phyloP scores from a whole-genome alignment of 1,140 invertebrate genomes.

The Streblospio benedicti region DNA sequence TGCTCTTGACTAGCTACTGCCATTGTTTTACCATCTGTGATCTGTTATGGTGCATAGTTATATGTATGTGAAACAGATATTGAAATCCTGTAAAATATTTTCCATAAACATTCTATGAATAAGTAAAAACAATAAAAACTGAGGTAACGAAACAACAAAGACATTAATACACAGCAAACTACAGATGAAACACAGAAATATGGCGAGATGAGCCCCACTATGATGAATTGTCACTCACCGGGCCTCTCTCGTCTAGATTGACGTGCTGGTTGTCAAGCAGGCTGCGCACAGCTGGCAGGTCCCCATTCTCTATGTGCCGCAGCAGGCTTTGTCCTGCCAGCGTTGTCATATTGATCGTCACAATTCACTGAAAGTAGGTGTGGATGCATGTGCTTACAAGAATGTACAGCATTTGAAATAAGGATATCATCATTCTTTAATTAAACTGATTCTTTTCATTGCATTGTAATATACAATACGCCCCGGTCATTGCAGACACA shows the following conservation, averaged over 20 bases:
- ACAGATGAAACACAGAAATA: not conserved
- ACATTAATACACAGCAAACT: slow-evolving; percentile 1
- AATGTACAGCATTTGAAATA: no score
- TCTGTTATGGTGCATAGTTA: no score
- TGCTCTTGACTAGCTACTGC: no score
- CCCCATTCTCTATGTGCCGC: slow-evolving; percentile 32
- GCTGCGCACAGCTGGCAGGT: slow-evolving; percentile 27
- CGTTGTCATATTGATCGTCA: not conserved
- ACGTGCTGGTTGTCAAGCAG: slow-evolving; percentile 36
- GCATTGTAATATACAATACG: no score
- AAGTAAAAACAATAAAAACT: slow-evolving; percentile 16
- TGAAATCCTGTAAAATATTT: no score
- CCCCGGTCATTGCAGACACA: no score
- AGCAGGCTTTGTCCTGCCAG: slow-evolving; percentile 31
- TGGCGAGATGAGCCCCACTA: not conserved
- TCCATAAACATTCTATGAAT: slow-evolving; percentile 9
- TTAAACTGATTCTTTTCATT: no score
- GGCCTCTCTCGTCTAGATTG: slow-evolving; percentile 75
- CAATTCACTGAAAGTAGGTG: no score
- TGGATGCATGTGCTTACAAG: no score
- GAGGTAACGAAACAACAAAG: not conserved
- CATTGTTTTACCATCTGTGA: no score
- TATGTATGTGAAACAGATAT: no score
- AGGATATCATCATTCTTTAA: no score
- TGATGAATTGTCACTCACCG: slow-evolving; percentile 55